phyloP scores from a whole-genome alignment of 1,140 invertebrate genomes.

The Planococcus citri region DNA sequence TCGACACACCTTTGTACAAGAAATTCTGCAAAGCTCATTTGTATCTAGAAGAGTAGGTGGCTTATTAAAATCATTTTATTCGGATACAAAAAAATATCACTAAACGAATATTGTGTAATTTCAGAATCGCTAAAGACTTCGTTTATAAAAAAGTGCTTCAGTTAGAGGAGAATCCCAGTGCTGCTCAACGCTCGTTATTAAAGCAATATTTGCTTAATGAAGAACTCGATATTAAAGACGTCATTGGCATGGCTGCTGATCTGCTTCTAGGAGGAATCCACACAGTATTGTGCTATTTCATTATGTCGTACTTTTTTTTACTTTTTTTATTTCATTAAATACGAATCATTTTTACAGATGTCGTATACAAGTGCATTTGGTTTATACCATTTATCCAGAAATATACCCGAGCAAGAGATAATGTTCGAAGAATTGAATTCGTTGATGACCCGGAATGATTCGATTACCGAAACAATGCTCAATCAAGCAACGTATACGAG shows the following conservation, averaged over 20 bases:
- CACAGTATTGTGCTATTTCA: conserved; percentile 59
- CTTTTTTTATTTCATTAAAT: conserved; percentile 24
- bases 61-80: too few species aligned
- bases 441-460: conserved; percentile 37
- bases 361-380: conserved; percentile 64
- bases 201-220: conserved; percentile 50
- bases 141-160: conserved; percentile 43
- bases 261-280: conserved; percentile 74
- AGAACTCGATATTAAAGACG: conserved; percentile 58
- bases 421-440: conserved; percentile 49
- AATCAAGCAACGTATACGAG: conserved; percentile 54
- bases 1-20: conserved; percentile 58
- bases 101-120: conserved; percentile 25
- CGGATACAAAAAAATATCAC: too few species aligned
- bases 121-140: conserved; percentile 53
- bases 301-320: conserved; percentile 7
- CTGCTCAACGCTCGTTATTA: conserved; percentile 39
- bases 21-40: conserved; percentile 53
- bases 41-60: conserved; percentile 61
- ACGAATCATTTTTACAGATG: conserved; percentile 58
- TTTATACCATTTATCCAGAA: conserved; percentile 64
- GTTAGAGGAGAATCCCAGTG: conserved; percentile 32
- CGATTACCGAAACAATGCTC: conserved; percentile 45
- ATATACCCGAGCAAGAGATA: conserved; percentile 57
- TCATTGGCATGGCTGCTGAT: conserved; percentile 69